Conservation (phyloP, 2,113 vertebrate species). For the Pseudonaja textilis region DNA sequence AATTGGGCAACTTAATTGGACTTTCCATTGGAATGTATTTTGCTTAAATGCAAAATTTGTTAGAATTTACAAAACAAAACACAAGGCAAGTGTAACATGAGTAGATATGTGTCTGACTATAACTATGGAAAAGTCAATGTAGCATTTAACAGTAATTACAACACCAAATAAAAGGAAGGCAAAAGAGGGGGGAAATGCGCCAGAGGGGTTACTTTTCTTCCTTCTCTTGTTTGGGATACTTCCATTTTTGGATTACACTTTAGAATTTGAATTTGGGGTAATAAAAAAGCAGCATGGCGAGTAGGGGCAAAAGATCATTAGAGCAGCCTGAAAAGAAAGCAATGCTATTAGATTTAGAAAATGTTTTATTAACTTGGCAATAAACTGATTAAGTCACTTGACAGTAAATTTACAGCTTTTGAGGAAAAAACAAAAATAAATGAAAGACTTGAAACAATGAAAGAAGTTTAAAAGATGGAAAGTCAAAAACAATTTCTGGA, state of each 20-base stretch:
- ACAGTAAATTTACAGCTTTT: too few species aligned
- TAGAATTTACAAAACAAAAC: background rate
- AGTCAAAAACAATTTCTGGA: too few species aligned
- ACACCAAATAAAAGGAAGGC: background rate
- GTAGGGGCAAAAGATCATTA: too few species aligned
- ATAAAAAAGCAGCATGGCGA: background rate
- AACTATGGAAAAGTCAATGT: background rate
- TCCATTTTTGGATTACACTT: background rate
- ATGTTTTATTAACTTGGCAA: too few species aligned
- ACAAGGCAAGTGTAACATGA: background rate
- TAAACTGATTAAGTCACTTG: too few species aligned
- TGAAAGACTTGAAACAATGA: too few species aligned
- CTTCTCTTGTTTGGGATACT: background rate
- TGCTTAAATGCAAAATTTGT: background rate
- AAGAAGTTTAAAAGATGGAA: too few species aligned
- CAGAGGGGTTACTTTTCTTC: background rate
- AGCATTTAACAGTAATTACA: background rate
- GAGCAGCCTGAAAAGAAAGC: too few species aligned
- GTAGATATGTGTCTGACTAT: background rate
- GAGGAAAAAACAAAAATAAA: too few species aligned
- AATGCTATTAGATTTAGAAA: too few species aligned
- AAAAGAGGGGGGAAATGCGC: background rate
- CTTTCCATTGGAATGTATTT: background rate
- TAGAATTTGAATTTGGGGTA: background rate
- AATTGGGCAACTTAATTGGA: background rate